Percentiles rank a stretch among this genome's conserved stretches.
phyloP scores from a whole-genome alignment of 2,797 vertebrate genomes.

The Phalloptychus januarius region DNA sequence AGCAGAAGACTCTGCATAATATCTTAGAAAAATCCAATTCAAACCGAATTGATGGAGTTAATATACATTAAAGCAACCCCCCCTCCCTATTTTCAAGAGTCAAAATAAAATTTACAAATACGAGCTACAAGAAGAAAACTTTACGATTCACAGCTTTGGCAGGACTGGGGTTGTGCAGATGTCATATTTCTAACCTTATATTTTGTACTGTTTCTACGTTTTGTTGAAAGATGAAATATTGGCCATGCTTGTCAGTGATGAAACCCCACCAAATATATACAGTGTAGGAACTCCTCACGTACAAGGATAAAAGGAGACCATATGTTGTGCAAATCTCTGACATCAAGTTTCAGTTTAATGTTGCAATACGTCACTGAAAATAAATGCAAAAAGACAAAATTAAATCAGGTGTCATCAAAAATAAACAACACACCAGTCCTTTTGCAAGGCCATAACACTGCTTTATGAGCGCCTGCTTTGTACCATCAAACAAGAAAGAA shows the following conservation, averaged over 20 bases:
- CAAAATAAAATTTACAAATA: slow-evolving; percentile 76
- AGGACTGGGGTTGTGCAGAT: slow-evolving; percentile 71
- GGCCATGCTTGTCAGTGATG: slow-evolving; percentile 67
- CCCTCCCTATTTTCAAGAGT: slow-evolving; percentile 46
- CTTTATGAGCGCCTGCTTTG: slow-evolving; percentile 40
- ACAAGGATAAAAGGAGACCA: slow-evolving; percentile 51
- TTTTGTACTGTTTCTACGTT: slow-evolving; percentile 49
- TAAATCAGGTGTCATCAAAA: slow-evolving; percentile 34
- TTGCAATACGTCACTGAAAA: slow-evolving; percentile 51
- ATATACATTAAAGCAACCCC: slow-evolving; percentile 79
- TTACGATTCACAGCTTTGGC: slow-evolving; percentile 86
- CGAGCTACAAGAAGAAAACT: slow-evolving; percentile 77
- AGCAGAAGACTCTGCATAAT: slow-evolving; percentile 88
- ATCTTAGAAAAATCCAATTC: slow-evolving; percentile 89
- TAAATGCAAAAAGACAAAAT: slow-evolving; percentile 15
- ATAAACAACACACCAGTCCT: slow-evolving; percentile 53
- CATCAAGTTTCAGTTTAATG: slow-evolving; percentile 62
- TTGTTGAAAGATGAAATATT: slow-evolving; percentile 60
- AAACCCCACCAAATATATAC: slow-evolving; percentile 57
- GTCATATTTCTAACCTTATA: slow-evolving; percentile 45
- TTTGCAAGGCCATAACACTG: slow-evolving; percentile 69
- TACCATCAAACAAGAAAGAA: slow-evolving; percentile 50
- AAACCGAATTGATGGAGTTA: slow-evolving; percentile 87
- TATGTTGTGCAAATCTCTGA: slow-evolving; percentile 74
- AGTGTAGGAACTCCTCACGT: slow-evolving; percentile 48